Evolutionary conservation across 2,113 vertebrate genomes (phyloP), one percentile per base, ranked within the genome.

Genomic region (Elanus axillaris): DNA sequence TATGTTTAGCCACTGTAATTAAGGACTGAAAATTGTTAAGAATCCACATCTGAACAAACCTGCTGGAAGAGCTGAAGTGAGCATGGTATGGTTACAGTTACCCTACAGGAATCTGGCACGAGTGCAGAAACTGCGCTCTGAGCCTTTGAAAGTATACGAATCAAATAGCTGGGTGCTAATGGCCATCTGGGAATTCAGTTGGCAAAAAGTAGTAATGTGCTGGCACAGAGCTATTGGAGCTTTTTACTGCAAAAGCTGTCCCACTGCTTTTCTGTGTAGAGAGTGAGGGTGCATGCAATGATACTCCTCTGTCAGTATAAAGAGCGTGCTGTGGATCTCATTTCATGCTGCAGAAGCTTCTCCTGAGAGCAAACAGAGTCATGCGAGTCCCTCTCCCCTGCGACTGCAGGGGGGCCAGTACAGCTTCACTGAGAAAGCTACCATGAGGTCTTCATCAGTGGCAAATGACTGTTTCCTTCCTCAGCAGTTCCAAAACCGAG

Each of bases 121-220:
- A 38, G 3, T 5, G 79, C 55, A 77, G 47, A 36, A 20, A 9
- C 53, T 58, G 60, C 2, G 10, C 63, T 73, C 77, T 2, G 10
- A 79, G 71, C n/a, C 75, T 68, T 40, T 84, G 32, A 10, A 92
- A 69, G 38, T 15, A 38, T n/a, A 12, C 47, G 52, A 68, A 75
- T 80, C 62, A 69, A 71, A 71, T 94, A 74, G 68, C 88, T 89
- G 86, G 76, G 91, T 72, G 83, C 79, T 94, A 84, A 94, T 72
- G 88, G 86, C 94, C 94, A 91, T 92, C 88, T 94, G 91, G 94
- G 95, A 92, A 68, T 87, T 68, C 21, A 31, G 7, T 0, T 81
- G 75, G 83, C 75, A 84, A 32, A 92, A 81, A 78, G 34, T n/a
- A 96, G 68, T 23, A 13, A 1, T 9, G 52, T 67, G 79, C 90